phyloP scores from a whole-genome alignment of 2,797 vertebrate species.

The Sarcophilus harrisii region DNA sequence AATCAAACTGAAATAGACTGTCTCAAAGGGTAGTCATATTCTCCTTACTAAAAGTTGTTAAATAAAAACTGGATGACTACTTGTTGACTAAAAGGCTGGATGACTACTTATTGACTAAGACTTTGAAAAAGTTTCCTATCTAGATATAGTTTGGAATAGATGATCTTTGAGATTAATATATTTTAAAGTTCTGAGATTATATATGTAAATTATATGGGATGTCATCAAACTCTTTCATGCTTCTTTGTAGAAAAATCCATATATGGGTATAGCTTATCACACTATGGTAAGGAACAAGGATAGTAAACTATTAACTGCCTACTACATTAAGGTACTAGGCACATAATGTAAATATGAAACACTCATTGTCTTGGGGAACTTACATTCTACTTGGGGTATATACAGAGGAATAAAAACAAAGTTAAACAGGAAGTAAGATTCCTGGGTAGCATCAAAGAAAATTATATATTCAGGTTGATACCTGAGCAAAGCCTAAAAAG shows the following conservation, averaged over 20 bases:
- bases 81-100: background rate
- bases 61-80: background rate
- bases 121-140: background rate
- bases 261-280: background rate
- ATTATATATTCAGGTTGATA: background rate
- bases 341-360: background rate
- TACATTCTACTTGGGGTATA: background rate
- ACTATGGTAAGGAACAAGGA: background rate
- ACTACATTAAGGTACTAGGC: background rate
- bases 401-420: background rate
- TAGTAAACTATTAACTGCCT: background rate
- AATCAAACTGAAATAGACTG: background rate
- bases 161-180: background rate
- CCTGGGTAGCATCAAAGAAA: background rate
- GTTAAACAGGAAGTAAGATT: background rate
- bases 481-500: background rate
- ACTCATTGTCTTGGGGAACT: background rate
- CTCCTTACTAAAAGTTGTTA: background rate
- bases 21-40: background rate
- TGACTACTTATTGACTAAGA: background rate
- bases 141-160: background rate
- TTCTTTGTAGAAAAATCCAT: background rate
- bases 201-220: background rate
- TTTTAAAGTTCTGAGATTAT: background rate
- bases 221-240: background rate